A percentile compares a stretch with the other conserved stretches of the same genome.
phyloP scores from a whole-genome alignment of 2,113 vertebrate species.

The Pipa parva region DNA sequence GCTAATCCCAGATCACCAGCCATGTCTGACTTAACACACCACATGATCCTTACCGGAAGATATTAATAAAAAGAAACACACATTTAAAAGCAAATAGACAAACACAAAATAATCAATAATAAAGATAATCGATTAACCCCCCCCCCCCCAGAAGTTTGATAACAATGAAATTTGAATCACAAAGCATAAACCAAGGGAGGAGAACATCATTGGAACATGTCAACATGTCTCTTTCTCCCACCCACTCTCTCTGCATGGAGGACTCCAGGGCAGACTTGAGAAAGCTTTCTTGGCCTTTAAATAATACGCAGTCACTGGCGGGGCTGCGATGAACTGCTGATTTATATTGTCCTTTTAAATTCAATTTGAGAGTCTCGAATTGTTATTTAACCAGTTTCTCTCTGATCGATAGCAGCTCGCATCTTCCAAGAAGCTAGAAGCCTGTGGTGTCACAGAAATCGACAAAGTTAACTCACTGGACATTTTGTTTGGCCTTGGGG shows the following conservation, averaged over 20 bases:
- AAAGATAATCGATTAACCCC: slow-evolving; percentile 29
- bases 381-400: slow-evolving; percentile 38
- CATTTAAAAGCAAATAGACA: slow-evolving; percentile 3
- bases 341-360: slow-evolving; percentile 37
- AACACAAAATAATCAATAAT: slow-evolving; percentile 11
- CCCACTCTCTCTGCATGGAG: neutral
- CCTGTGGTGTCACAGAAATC: slow-evolving; percentile 2
- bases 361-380: slow-evolving; percentile 27
- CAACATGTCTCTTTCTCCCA: no score
- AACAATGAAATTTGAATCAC: slow-evolving; percentile 23
- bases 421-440: neutral
- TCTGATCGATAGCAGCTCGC: slow-evolving; percentile 15
- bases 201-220: neutral
- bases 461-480: slow-evolving; percentile 5
- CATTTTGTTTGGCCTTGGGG: slow-evolving; percentile 3
- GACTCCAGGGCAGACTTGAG: neutral
- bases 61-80: neutral
- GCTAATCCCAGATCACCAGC: no score
- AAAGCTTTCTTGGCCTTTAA: slow-evolving; percentile 2
- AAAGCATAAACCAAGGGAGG: slow-evolving; percentile 18
- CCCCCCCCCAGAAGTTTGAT: no score
- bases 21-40: neutral
- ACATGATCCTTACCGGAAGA: neutral
- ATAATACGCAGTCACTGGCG: slow-evolving; percentile 6
- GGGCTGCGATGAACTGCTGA: slow-evolving; percentile 11